Conservation (phyloP, 1,140 invertebrate genomes). For the Chrysoperla carnea region DNA sequence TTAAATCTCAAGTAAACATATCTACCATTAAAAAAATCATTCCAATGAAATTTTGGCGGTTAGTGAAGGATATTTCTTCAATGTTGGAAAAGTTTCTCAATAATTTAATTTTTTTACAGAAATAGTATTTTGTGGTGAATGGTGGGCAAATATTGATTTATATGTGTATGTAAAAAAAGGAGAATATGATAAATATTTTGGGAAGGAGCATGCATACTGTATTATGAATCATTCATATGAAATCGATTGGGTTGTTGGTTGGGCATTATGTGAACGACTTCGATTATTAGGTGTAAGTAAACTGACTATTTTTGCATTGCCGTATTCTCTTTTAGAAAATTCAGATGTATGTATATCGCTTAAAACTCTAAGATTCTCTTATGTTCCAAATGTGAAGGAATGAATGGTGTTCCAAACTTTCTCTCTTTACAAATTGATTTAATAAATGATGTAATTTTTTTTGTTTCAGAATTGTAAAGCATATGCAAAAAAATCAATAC, state of each 20-base stretch:
- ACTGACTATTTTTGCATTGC: too few relatives aligned
- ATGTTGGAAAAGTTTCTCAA: slow-evolving; percentile 6
- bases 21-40: too few relatives aligned
- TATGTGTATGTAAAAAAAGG: slow-evolving; percentile 60
- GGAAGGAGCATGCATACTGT: slow-evolving; percentile 74
- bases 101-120: slow-evolving; percentile 35
- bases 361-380: too few relatives aligned
- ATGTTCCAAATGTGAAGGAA: too few relatives aligned
- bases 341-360: background rate
- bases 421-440: too few relatives aligned
- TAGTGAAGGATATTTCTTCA: too few relatives aligned
- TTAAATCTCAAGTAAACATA: too few relatives aligned
- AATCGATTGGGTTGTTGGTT: slow-evolving; percentile 85
- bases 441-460: slow-evolving; percentile 1
- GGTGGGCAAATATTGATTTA: slow-evolving; percentile 71
- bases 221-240: slow-evolving; percentile 94
- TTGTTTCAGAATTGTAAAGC: slow-evolving; percentile 77
- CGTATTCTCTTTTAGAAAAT: slow-evolving; percentile 2
- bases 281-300: slow-evolving; percentile 58
- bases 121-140: slow-evolving; percentile 80
- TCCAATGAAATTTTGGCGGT: too few relatives aligned
- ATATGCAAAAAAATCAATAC: slow-evolving; percentile 82
- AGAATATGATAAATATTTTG: slow-evolving; percentile 61
- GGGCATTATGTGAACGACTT: slow-evolving; percentile 67
- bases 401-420: too few relatives aligned